Evolutionary conservation across 2,888 invertebrate species (phyloP).

Genomic region (Phymatocera aterrima): DNA sequence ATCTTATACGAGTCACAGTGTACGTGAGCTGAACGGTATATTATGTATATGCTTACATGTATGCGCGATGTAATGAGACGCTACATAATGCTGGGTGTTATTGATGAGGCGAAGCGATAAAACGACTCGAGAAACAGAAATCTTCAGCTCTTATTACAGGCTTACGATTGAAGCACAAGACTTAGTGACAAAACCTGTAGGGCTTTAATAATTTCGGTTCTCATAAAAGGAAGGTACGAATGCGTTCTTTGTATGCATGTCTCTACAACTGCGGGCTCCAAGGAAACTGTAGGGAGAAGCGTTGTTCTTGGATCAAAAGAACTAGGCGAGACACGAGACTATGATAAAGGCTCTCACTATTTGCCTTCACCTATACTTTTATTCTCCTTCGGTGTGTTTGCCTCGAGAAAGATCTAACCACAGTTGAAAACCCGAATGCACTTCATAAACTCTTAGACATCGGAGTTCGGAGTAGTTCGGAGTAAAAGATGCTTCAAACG

Average conservation of each 20-base stretch:
- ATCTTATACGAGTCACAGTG: background rate
- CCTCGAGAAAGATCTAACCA: background rate
- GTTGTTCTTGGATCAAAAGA: constrained; percentile 11
- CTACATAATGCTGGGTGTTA: background rate
- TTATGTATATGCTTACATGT: no score
- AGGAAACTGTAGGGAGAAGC: background rate
- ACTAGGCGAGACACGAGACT: constrained; percentile 2
- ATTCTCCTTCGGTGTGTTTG: background rate
- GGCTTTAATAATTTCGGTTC: no score
- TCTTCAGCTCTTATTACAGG: background rate
- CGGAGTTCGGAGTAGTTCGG: background rate
- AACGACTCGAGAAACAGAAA: background rate
- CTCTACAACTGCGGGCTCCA: no score
- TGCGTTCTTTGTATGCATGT: no score
- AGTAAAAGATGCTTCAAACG: constrained; percentile 22
- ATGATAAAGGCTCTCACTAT: background rate
- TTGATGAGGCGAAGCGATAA: constrained; percentile 6
- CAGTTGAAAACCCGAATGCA: background rate
- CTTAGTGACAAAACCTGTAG: no score
- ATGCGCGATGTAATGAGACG: constrained; percentile 18
- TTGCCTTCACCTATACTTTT: constrained; percentile 13
- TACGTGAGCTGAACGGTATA: background rate
- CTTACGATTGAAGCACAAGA: no score
- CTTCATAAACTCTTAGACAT: background rate
- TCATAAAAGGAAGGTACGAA: no score